Base-by-base conservation (phyloP, 1,140 invertebrate species). In the Sinella curviseta region DNA sequence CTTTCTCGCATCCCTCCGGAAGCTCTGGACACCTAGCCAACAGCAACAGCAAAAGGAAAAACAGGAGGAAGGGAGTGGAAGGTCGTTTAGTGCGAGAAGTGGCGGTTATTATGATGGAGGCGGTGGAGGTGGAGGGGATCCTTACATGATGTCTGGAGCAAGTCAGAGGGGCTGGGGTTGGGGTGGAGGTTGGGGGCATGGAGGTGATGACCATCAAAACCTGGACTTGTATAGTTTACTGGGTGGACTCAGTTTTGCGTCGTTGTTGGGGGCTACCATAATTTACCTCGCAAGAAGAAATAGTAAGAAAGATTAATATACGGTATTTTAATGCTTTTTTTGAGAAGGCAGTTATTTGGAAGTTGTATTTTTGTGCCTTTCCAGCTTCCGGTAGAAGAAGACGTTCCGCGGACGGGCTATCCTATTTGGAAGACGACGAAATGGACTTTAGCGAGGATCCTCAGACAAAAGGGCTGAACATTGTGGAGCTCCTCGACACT, bases 201-300 rank as follows among this genome's bases (percentile, higher is more conserved):
- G 70, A 30, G 70, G 30, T 36, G 74, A 54, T 36, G 74, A 54
- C 16, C 74, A 75, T 48, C 78, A 81, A 30, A 83, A 83, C 55
- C 31, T 82, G 75, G 82, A 83, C 31, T 48, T 83, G 3, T 83
- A 83, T 77, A 70, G 70, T 33, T 67, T 83, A 3, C 76, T 83
- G 16, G 80, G 77, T 16, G 82, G 82, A 1, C 77, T 83, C 31
- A 80, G 78, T 4, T 83, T 83, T 76, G 82, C 82, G 24, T 77
- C 77, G 24, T 60, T 83, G 16, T 77, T 83, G 4, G 82, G 82
- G 39, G 82, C 82, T 55, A 81, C 82, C 24, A 78, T 83, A 36
- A 74, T 83, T 30, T 81, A 65, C 30, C 54, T 83, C 3, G 78
- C 82, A 1, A 77, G 78, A 31, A 57, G 79, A 34, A 81, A 82